Conservation (phyloP, 64 coral and sea anemone species). For the Stichodactyla helianthus region DNA sequence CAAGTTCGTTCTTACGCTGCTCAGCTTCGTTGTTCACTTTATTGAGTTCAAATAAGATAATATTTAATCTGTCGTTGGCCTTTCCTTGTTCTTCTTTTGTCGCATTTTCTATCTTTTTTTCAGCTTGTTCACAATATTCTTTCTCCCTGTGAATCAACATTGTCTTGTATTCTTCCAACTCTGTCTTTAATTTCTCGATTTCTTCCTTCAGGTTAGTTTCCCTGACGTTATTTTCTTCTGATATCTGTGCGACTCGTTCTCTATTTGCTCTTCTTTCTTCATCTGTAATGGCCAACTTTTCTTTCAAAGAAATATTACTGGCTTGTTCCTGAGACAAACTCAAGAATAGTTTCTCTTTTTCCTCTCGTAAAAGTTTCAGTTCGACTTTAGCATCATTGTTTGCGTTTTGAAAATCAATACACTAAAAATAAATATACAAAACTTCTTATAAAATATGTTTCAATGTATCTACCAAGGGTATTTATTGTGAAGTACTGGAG, state of each 20-base stretch:
- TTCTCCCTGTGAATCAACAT: constrained; percentile 5
- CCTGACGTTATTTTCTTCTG: constrained; percentile 19
- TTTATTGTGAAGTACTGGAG: too few species aligned
- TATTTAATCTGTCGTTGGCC: constrained; percentile 52
- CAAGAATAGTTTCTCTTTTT: constrained; percentile 43
- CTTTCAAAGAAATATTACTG: constrained; percentile 49
- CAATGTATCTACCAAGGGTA: too few species aligned
- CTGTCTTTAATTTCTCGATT: not conserved
- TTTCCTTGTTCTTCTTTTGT: constrained; percentile 59
- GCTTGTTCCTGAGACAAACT: constrained; percentile 78
- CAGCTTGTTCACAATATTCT: constrained; percentile 4
- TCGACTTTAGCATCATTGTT: constrained; percentile 45
- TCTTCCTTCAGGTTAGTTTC: constrained; percentile 27
- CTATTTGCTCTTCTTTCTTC: constrained; percentile 15
- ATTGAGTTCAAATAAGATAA: constrained; percentile 63
- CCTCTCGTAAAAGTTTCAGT: constrained; percentile 44
- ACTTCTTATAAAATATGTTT: not conserved
- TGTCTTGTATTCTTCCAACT: not conserved
- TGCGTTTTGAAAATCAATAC: constrained; percentile 29
- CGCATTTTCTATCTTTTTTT: constrained; percentile 43
- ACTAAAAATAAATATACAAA: constrained; percentile 26
- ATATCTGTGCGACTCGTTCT: constrained; percentile 8
- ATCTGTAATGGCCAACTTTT: constrained; percentile 43
- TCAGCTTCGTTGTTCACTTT: constrained; percentile 45
- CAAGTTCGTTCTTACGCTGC: constrained; percentile 36